A percentile compares a stretch with the other conserved stretches of the same genome.
Conservation (phyloP, 30 jellyfish, hydroid and myxozoan species). For the Pelagia noctiluca region DNA sequence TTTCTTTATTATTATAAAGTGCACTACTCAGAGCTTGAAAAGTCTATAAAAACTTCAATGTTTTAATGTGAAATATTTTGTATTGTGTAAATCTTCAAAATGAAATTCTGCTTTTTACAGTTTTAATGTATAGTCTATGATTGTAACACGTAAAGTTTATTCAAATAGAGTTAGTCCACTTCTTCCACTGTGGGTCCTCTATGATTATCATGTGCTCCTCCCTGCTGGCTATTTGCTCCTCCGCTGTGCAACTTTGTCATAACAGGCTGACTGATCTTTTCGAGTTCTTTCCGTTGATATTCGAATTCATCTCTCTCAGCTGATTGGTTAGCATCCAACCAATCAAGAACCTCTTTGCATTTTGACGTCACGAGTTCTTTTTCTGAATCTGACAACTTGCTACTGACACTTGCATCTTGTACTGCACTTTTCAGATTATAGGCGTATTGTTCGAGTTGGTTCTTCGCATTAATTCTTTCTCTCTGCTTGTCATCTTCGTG, state of each 20-base stretch:
- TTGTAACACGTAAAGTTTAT: background rate
- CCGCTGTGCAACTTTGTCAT: slow-evolving; percentile 59
- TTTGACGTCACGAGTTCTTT: slow-evolving; percentile 24
- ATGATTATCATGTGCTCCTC: slow-evolving; percentile 23
- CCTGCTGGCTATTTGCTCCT: slow-evolving; percentile 15
- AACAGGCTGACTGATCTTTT: slow-evolving; percentile 66
- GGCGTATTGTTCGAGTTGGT: slow-evolving; percentile 77
- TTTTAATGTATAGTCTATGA: too few species aligned
- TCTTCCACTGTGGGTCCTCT: slow-evolving; percentile 92
- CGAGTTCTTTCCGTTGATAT: slow-evolving; percentile 62
- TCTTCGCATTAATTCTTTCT: slow-evolving; percentile 78
- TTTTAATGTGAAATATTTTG: too few species aligned
- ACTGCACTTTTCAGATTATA: slow-evolving; percentile 70
- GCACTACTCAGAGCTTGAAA: too few species aligned
- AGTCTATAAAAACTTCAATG: too few species aligned
- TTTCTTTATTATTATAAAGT: too few species aligned
- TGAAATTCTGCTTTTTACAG: too few species aligned
- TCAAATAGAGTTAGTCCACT: slow-evolving; percentile 54
- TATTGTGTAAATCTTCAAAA: too few species aligned
- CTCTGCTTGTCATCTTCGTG: slow-evolving; percentile 86
- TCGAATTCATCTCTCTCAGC: slow-evolving; percentile 83
- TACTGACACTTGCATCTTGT: slow-evolving; percentile 48
- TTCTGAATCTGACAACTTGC: slow-evolving; percentile 60
- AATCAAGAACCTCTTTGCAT: slow-evolving; percentile 67
- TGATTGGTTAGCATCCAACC: slow-evolving; percentile 76